Percentiles rank a stretch among this genome's conserved stretches.
Evolutionary conservation across 2,113 vertebrate genomes (phyloP).

Genomic region (Pedionomus torquatus): DNA sequence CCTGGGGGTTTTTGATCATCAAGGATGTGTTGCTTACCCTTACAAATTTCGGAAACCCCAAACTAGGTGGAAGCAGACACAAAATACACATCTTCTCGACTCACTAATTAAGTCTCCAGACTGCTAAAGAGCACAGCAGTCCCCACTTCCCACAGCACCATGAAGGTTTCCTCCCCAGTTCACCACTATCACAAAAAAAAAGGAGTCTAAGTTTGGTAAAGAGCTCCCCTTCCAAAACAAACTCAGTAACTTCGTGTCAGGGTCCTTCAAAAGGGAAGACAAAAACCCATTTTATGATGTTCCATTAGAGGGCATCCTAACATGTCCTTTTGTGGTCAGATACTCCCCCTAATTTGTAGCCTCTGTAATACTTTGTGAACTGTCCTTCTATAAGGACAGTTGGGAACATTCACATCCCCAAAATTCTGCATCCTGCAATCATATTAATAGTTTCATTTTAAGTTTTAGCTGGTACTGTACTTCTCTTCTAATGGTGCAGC

Average conservation of each 20-base stretch:
- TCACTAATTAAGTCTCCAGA: not conserved
- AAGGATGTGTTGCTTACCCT: not conserved
- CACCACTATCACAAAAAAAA: not conserved
- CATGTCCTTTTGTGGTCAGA: slow-evolving; percentile 31
- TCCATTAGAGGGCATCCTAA: slow-evolving; percentile 68
- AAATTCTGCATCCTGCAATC: not conserved
- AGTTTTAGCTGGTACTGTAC: not conserved
- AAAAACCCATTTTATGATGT: not conserved
- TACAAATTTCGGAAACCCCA: not conserved
- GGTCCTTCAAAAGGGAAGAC: not conserved
- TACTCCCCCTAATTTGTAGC: not conserved
- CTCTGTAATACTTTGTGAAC: not conserved
- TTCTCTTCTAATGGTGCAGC: not conserved
- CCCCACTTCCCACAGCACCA: not conserved
- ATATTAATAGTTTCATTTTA: not conserved
- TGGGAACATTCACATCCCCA: not conserved
- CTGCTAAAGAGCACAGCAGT: not conserved
- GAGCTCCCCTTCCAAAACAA: not conserved
- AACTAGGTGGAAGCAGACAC: not conserved
- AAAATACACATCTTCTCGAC: not conserved
- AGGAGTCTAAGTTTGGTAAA: not conserved
- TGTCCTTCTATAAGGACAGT: not conserved
- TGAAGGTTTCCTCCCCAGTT: not conserved
- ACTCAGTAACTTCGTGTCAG: not conserved
- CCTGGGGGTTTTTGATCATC: not conserved